Base-by-base conservation (phyloP, 2,888 invertebrate species). In the Dynastes maya region DNA sequence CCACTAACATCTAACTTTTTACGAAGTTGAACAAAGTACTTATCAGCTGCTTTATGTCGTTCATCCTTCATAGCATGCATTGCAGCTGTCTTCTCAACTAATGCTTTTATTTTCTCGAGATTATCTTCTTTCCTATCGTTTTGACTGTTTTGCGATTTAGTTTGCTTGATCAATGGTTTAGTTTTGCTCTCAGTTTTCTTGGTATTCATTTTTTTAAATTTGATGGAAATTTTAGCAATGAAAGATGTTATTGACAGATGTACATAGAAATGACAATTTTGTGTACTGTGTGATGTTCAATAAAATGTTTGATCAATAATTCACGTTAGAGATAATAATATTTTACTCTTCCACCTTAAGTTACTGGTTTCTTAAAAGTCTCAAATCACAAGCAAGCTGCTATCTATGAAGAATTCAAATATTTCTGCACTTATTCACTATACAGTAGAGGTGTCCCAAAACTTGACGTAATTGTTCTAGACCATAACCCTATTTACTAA, bases 71-170 rank as follows among this genome's bases (percentile, higher is more conserved):
- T 83, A 55, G 81, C 79, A 77, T 85, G 84, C 85, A 88, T 86
- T 64, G 85, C 82, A 78, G 86, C 84, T 1, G 87, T 86, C 82
- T 87, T 87, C 63, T 84, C 82, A 55, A 87, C 86, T 8, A 86
- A 76, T 78, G 84, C 76, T 49, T 80, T 80, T 16, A 85, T 84
- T 78, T 80, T 82, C 5, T 83, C 80, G 11, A 55, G 55, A 63
- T 16, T 74, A 45, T 49, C 72, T 29, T 74, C 45, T 45, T 61
- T 74, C 9, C 55, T 65, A 27, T 65, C 40, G 40, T 65, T 64
- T 64, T 74, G 61, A 27, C 16, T 27, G 53, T 53, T 72, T 78
- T 72, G 65, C 9, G 58, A 65, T 74, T 51, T 72, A 45, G 16
- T 65, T 45, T 63, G 61, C n/a, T 63, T 74, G 22, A 27, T 5